Percentiles rank a stretch among this genome's conserved stretches.
Evolutionary conservation across 2,113 vertebrate genomes (phyloP).

Genomic region (Sander lucioperca): DNA sequence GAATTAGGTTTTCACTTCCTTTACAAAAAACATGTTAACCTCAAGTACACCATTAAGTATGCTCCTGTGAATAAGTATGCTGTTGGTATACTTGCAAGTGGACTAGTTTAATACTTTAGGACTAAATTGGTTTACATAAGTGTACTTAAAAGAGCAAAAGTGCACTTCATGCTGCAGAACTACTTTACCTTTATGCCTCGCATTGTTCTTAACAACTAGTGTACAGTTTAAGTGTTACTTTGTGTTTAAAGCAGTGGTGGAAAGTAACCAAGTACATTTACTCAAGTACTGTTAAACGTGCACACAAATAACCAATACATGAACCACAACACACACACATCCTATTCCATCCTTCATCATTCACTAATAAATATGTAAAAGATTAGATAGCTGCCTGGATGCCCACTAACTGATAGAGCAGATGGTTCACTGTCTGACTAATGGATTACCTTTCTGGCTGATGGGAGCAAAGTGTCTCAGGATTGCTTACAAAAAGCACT

Average conservation of each 20-base stretch:
- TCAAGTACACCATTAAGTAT: not conserved
- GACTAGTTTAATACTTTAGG: not conserved
- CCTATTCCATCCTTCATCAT: conserved; percentile 2
- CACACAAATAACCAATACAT: no score
- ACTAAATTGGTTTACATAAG: not conserved
- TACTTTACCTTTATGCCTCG: not conserved
- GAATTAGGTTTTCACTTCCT: conserved; percentile 17
- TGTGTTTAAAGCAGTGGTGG: not conserved
- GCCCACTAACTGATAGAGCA: conserved; percentile 38
- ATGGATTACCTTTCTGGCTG: conserved; percentile 54
- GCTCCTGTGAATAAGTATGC: not conserved
- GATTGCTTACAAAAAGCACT: conserved; percentile 60
- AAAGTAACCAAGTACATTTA: no score
- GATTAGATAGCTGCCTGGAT: conserved; percentile 16
- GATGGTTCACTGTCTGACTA: conserved; percentile 51
- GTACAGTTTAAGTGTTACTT: not conserved
- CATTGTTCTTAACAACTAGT: no score
- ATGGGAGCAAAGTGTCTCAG: conserved; percentile 48
- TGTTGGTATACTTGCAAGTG: not conserved
- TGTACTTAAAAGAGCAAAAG: not conserved
- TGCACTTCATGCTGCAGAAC: not conserved
- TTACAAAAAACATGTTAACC: not conserved
- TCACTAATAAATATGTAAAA: conserved; percentile 17
- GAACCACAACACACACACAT: not conserved
- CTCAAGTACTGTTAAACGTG: no score